These are phyloP conservation scores for Calonectris borealis DNA, from an alignment of 2,113 vertebrate genomes.

Conservation along the genomic window DNA sequence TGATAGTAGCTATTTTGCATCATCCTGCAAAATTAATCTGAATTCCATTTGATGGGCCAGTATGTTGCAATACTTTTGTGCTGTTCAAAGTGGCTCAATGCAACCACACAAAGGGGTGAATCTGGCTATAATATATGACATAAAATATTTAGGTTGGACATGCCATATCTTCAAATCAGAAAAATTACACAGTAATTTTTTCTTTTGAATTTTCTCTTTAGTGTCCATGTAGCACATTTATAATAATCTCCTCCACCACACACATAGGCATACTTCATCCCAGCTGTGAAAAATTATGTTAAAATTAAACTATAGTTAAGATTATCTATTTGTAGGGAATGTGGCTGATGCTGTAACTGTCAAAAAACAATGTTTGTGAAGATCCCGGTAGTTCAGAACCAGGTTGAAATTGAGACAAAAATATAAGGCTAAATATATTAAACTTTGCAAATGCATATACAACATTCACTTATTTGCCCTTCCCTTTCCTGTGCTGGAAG, in stretches of 20 bases:
- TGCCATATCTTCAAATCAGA: slow-evolving; percentile 16
- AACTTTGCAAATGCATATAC: neutral
- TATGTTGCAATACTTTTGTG: neutral
- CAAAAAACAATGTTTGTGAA: neutral
- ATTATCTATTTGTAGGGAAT: neutral
- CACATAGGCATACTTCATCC: neutral
- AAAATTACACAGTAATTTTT: slow-evolving; percentile 13
- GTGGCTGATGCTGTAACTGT: neutral
- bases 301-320: slow-evolving; percentile 15
- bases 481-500: neutral
- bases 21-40: neutral
- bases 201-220: slow-evolving; percentile 9
- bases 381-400: neutral
- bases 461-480: neutral
- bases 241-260: neutral
- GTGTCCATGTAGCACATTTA: neutral
- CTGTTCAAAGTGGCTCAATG: neutral
- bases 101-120: neutral
- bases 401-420: neutral
- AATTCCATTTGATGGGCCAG: neutral
- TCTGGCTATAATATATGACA: neutral
- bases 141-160: slow-evolving; percentile 2
- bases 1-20: neutral
- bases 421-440: neutral
- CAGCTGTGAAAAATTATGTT: slow-evolving; percentile 9